Conservation (phyloP, 2,113 vertebrate genomes). For the Lampris megalopsis region DNA sequence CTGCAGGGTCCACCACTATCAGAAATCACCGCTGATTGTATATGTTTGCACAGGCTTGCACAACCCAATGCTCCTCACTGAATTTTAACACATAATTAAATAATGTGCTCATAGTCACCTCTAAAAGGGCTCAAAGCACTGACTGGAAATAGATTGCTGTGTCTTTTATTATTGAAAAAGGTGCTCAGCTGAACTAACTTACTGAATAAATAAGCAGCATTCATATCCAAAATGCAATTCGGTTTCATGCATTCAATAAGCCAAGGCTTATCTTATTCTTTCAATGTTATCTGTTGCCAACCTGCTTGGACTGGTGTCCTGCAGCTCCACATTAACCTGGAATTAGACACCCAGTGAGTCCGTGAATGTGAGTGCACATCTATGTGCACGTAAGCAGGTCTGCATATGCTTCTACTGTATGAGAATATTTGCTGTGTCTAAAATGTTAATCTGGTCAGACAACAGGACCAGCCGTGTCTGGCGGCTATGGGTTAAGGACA, state of each 20-base stretch:
- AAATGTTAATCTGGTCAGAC: conserved; percentile 77
- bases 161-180: conserved; percentile 59
- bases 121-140: conserved; percentile 26
- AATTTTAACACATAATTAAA: conserved; percentile 47
- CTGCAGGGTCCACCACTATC: conserved; percentile 32
- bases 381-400: conserved; percentile 7
- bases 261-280: conserved; percentile 8
- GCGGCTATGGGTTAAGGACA: conserved; percentile 70
- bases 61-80: conserved; percentile 38
- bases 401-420: conserved; percentile 35
- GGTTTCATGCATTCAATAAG: conserved; percentile 39
- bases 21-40: conserved; percentile 60
- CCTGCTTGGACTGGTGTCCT: neutral
- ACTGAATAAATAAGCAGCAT: conserved; percentile 43
- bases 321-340: neutral
- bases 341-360: neutral
- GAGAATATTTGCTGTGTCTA: conserved; percentile 39
- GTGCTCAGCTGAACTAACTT: conserved; percentile 51
- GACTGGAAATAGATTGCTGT: conserved; percentile 55
- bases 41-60: conserved; percentile 43
- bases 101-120: conserved; percentile 34
- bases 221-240: conserved; percentile 37
- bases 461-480: conserved; percentile 70
- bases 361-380: neutral
- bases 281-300: neutral